phyloP scores from a whole-genome alignment of 2,888 invertebrate species.

The Scaptomyza reducta region DNA sequence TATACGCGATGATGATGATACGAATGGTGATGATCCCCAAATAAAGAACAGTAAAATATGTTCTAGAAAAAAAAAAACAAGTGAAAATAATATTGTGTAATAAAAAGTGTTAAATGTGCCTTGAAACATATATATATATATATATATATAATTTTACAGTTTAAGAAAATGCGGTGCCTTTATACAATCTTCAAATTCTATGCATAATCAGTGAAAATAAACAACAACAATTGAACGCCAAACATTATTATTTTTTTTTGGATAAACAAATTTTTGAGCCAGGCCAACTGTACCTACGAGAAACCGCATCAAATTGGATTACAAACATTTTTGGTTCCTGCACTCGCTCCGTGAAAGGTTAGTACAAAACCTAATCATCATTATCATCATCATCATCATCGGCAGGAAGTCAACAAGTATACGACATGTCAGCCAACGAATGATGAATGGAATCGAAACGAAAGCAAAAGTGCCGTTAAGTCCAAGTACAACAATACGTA shows the following conservation, averaged over 20 bases:
- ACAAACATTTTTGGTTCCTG: conserved; percentile 69
- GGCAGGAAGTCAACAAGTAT: conserved; percentile 10
- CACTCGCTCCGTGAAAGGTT: conserved; percentile 74
- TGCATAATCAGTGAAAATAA: conserved; percentile 35
- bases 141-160: conserved; percentile 1
- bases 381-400: not conserved
- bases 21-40: conserved; percentile 3
- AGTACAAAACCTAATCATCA: conserved; percentile 41
- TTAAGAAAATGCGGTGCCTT: conserved; percentile 67
- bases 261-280: conserved; percentile 19
- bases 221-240: conserved; percentile 15
- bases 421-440: conserved; percentile 20
- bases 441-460: conserved; percentile 48
- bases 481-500: not conserved
- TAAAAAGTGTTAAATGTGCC: conserved; percentile 58
- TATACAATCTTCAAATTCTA: conserved; percentile 54
- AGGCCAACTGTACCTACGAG: conserved; percentile 36
- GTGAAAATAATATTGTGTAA: conserved; percentile 16
- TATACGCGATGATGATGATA: conserved; percentile 4
- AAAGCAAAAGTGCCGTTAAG: conserved; percentile 62
- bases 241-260: conserved; percentile 1
- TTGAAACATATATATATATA: conserved; percentile 21
- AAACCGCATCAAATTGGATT: conserved; percentile 73
- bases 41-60: conserved; percentile 36
- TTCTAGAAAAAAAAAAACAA: conserved; percentile 51